Evolutionary conservation across 1,140 invertebrate genomes (phyloP), one percentile per base, ranked within the genome.

Genomic region (Drosophila willistoni): DNA sequence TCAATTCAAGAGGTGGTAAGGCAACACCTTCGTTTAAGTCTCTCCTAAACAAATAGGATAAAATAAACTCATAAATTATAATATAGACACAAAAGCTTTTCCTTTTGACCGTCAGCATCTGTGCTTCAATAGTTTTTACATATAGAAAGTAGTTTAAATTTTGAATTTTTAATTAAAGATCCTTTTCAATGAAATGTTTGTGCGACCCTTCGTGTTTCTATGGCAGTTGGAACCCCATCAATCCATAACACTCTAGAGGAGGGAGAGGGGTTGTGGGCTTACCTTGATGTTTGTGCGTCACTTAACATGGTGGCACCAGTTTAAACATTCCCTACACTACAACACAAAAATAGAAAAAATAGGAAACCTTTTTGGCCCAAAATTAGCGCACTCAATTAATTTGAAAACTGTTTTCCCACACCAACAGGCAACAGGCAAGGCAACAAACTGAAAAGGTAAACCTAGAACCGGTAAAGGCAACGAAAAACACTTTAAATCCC

Each of bases 381-480:
- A 87, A 87, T 87, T 87, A 87, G 83, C 83, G 80, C 84, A 89
- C 80, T 87, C 84, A 87, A 87, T 87, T 87, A 87, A 87, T 87
- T 87, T 80, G 70, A 68, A 89, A 87, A 87, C 80, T 71, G 70
- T 77, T 70, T 75, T 57, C n/a, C 22, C 14, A 7, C 9, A 13
- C 29, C 56, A 29, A 29, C 36, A 39, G 12, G 36, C 36, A 34
- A 7, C 33, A 34, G 7, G 14, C 17, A 19, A 9, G 44, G 44
- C 61, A 61, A 22, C 68, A 54, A 34, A 59, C 42, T 61, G 61
- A 42, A 64, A 59, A 64, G 47, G 54, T 55, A 68, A 68, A 61
- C 47, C 12, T 13, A 9, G 19, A 29, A 59, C 42, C 42, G 14
- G 55, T 47, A 61, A 63, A 57, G 69, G 60, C 60, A 68, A 75